Conservation (phyloP, 2,888 invertebrate genomes). For the Chaetogeoica ovagalla region DNA sequence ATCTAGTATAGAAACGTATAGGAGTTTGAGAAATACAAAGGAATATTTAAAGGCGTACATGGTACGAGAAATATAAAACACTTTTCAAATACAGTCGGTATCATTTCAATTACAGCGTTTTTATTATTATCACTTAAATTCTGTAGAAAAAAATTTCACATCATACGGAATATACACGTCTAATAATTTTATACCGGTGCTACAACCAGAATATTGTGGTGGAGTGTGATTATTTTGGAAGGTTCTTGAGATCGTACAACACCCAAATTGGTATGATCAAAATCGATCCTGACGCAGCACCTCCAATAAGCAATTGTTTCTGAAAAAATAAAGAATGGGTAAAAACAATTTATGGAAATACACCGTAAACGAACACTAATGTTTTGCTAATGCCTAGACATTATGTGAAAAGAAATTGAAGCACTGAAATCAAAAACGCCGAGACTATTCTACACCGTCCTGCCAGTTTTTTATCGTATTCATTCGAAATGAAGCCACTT, state of each 20-base stretch:
- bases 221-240: slow-evolving; percentile 1
- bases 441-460: background rate
- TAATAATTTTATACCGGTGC: background rate
- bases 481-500: background rate
- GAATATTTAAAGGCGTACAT: no score
- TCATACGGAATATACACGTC: background rate
- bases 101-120: no score
- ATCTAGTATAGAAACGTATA: no score
- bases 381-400: background rate
- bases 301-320: slow-evolving; percentile 46
- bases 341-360: background rate
- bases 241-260: slow-evolving; percentile 32
- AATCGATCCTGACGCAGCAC: slow-evolving; percentile 39
- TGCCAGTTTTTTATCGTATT: background rate
- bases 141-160: slow-evolving; percentile 23
- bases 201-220: background rate
- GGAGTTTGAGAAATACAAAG: no score
- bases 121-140: slow-evolving; percentile 18
- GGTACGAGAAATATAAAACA: no score
- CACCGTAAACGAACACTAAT: background rate
- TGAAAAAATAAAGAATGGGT: background rate
- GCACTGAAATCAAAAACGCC: no score
- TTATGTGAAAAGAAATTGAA: background rate
- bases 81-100: no score
- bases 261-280: slow-evolving; percentile 44